Base-by-base conservation (phyloP, 2,797 vertebrate genomes). In the Glossophaga mutica region DNA sequence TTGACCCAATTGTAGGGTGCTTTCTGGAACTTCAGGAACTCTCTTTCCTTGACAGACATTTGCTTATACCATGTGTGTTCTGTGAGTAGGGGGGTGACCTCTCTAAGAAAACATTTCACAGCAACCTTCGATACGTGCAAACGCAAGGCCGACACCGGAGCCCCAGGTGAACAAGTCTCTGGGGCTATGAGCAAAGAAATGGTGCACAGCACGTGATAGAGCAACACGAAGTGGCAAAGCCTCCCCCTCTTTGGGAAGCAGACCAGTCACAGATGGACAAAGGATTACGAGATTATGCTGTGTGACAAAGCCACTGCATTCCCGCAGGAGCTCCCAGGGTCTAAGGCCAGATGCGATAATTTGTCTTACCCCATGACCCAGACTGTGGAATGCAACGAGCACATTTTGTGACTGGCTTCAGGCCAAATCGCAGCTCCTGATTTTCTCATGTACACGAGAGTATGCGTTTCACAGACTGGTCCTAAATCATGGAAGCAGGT, bases 291-390 rank as follows among this genome's bases (percentile, higher is more conserved):
- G 74, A 95, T 85, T 90, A 94, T 46, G 19, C 16, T 81, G 85
- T 96, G 68, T 78, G 91, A 88, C 93, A 96, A 95, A 89, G 71
- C 55, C 73, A 76, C 37, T 44, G 42, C 91, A 78, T 95, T 96
- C 96, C 91, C 1, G 0, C 8, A 70, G 89, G 94, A 96, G 87
- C 82, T 24, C 52, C 77, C 62, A 0, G 95, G 95, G 96, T 96
- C 89, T 93, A 39, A 89, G 82, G 68, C 92, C 74, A 97, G 44
- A 81, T 86, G 71, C 5, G 0, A 93, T 96, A 86, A 98, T 95
- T 97, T 98, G 94, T 1, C 0, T 96, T 94, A 97, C 97, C 98
- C 97, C 97, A 94, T 98, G 97, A 96, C 90, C 96, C 15, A 94
- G 95, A 96, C 95, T 96, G 90, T 93, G 96, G 95, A 97, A 98